Percentiles rank a stretch among this genome's conserved stretches.
Conservation (phyloP, 1,140 invertebrate species). For the Leptonema lineaticorne region DNA sequence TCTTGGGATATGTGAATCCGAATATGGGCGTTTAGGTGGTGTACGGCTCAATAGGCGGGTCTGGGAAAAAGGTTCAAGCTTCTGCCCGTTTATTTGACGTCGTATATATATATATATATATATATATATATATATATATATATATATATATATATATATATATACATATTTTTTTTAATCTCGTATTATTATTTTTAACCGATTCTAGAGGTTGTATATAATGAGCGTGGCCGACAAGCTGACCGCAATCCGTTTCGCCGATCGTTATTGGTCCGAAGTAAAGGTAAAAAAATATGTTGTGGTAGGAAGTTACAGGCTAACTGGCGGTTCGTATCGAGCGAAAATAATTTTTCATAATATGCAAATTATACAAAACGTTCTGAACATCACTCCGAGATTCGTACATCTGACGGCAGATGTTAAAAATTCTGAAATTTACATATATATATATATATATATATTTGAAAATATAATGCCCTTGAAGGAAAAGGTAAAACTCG, state of each 20-base stretch:
- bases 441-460: neutral
- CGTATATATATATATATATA: neutral
- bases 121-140: too few relatives aligned
- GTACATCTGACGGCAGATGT: neutral
- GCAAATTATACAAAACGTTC: constrained; percentile 12
- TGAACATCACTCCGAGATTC: neutral
- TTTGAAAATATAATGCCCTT: neutral
- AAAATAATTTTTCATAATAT: neutral
- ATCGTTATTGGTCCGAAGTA: constrained; percentile 15
- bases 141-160: too few relatives aligned
- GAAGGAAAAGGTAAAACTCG: neutral
- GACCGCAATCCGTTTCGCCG: constrained; percentile 23
- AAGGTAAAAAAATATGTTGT: constrained; percentile 1
- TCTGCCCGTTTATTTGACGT: neutral
- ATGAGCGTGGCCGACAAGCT: constrained; percentile 13
- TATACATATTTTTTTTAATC: constrained; percentile 14
- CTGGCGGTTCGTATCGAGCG: constrained; percentile 3
- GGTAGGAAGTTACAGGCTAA: constrained; percentile 9
- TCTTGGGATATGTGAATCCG: constrained; percentile 26
- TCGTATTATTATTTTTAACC: constrained; percentile 17
- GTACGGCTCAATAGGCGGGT: constrained; percentile 18
- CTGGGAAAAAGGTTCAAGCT: constrained; percentile 21
- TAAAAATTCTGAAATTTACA: neutral
- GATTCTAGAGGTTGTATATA: constrained; percentile 7
- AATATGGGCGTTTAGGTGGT: constrained; percentile 33